Conservation (phyloP, 2,888 invertebrate genomes). For the Oxyscelio sp. region DNA sequence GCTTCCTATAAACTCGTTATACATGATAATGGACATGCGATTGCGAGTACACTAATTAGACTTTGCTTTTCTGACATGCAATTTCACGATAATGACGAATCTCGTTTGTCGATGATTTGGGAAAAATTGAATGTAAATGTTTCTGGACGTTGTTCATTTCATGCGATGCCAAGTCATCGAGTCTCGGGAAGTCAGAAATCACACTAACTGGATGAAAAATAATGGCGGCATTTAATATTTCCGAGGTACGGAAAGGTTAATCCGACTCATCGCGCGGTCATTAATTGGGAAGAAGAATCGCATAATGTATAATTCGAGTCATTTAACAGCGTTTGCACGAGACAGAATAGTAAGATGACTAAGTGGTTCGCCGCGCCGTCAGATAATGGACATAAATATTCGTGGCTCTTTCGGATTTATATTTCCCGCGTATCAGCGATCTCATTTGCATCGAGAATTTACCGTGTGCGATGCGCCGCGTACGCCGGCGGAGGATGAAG, state of each 20-base stretch:
- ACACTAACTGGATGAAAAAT: background rate
- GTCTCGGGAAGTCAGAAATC: slow-evolving; percentile 7
- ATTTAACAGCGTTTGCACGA: slow-evolving; percentile 62
- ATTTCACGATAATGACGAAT: slow-evolving; percentile 68
- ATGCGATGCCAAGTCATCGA: background rate
- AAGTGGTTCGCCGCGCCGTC: slow-evolving; percentile 77
- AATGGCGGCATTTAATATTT: background rate
- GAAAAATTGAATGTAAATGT: slow-evolving; percentile 11
- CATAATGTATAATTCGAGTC: slow-evolving; percentile 58
- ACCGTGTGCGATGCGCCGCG: slow-evolving; percentile 79
- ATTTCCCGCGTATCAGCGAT: slow-evolving; percentile 86
- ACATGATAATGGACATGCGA: slow-evolving; percentile 84
- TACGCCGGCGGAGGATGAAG: slow-evolving; percentile 32
- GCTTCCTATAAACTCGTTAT: slow-evolving; percentile 82
- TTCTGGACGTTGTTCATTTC: background rate
- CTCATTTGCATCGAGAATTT: slow-evolving; percentile 88
- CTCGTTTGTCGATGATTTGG: slow-evolving; percentile 53
- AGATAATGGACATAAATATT: slow-evolving; percentile 87
- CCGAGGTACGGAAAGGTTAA: slow-evolving; percentile 14
- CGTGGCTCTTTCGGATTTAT: slow-evolving; percentile 86
- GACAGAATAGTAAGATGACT: slow-evolving; percentile 67
- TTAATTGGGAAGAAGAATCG: slow-evolving; percentile 53
- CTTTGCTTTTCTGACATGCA: slow-evolving; percentile 81
- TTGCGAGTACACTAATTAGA: slow-evolving; percentile 82
- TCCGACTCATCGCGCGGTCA: slow-evolving; percentile 60